Percentiles rank a stretch among this genome's conserved stretches.
phyloP scores from a whole-genome alignment of 2,113 vertebrate genomes.

The Neogobius melanostomus region DNA sequence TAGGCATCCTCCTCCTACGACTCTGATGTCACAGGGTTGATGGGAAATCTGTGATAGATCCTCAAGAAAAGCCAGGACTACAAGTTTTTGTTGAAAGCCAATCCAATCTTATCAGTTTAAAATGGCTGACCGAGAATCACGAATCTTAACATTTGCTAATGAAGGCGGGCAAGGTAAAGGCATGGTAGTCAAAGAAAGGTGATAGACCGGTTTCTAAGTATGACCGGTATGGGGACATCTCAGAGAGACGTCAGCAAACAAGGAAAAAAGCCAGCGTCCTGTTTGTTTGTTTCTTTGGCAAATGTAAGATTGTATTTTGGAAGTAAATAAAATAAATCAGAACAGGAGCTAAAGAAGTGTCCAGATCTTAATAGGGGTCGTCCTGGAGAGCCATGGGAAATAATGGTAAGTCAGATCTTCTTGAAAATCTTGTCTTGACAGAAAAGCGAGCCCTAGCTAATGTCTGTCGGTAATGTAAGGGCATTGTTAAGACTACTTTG shows the following conservation, averaged over 20 bases:
- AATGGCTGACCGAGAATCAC: too few species aligned
- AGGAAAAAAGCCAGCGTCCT: not conserved
- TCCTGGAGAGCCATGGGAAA: slow-evolving; percentile 55
- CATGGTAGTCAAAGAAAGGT: slow-evolving; percentile 24
- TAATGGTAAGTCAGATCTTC: slow-evolving; percentile 50
- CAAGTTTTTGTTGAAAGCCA: not conserved
- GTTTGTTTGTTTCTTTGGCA: slow-evolving; percentile 4
- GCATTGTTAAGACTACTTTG: too few species aligned
- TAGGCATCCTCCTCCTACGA: slow-evolving; percentile 29
- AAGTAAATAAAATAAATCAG: not conserved
- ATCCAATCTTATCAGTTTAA: not conserved
- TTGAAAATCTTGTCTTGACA: slow-evolving; percentile 9
- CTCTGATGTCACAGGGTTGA: not conserved
- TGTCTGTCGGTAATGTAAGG: too few species aligned
- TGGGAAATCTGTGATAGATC: not conserved
- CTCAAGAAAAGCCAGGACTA: too few species aligned
- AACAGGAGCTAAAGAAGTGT: slow-evolving; percentile 14
- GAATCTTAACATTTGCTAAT: slow-evolving; percentile 11
- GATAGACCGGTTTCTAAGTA: slow-evolving; percentile 62
- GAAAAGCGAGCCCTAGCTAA: not conserved
- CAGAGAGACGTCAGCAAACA: slow-evolving; percentile 22
- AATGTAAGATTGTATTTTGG: not conserved
- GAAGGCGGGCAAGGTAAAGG: slow-evolving; percentile 4
- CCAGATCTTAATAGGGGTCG: not conserved
- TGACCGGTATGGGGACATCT: slow-evolving; percentile 57